These are phyloP conservation scores for Hirudinaria manillensis DNA, from an alignment of 2,888 invertebrate species.

Conservation along the genomic window DNA sequence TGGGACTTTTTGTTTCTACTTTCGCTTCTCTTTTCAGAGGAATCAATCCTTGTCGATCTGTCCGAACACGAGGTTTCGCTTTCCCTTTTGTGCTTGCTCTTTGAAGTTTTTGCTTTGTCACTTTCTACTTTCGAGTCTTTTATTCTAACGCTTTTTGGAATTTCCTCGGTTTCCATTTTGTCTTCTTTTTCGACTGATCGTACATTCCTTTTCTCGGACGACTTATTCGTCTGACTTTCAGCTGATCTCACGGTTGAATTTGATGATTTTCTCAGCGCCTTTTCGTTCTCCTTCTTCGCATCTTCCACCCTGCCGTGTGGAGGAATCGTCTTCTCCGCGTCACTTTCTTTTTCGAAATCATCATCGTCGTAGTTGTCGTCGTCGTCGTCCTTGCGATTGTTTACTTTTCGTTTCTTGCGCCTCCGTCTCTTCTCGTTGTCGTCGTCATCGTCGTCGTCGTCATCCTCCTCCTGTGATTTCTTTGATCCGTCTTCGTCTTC, in stretches of 20 bases:
- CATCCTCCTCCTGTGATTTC: neutral
- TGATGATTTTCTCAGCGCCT: neutral
- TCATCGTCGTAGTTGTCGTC: neutral
- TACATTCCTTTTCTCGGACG: neutral
- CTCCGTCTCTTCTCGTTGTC: neutral
- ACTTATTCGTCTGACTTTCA: neutral
- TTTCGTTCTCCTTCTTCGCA: neutral
- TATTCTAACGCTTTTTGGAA: too few species aligned
- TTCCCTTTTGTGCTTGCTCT: too few species aligned
- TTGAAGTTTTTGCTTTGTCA: too few species aligned
- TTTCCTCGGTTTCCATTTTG: too few species aligned
- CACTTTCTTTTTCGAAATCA: slow-evolving; percentile 17
- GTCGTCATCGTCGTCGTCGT: neutral
- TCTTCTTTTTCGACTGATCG: too few species aligned
- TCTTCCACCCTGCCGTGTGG: neutral
- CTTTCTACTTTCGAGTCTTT: too few species aligned
- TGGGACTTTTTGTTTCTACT: too few species aligned
- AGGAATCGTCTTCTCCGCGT: neutral
- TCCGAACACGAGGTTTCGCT: too few species aligned
- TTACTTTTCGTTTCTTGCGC: slow-evolving; percentile 1
- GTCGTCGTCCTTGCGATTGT: neutral
- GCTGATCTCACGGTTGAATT: neutral
- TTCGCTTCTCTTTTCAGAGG: too few species aligned
- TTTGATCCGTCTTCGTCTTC: slow-evolving; percentile 1
- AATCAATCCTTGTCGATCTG: too few species aligned